Conservation (phyloP, 2,113 vertebrate genomes). For the Mesembrinibis cayennensis region DNA sequence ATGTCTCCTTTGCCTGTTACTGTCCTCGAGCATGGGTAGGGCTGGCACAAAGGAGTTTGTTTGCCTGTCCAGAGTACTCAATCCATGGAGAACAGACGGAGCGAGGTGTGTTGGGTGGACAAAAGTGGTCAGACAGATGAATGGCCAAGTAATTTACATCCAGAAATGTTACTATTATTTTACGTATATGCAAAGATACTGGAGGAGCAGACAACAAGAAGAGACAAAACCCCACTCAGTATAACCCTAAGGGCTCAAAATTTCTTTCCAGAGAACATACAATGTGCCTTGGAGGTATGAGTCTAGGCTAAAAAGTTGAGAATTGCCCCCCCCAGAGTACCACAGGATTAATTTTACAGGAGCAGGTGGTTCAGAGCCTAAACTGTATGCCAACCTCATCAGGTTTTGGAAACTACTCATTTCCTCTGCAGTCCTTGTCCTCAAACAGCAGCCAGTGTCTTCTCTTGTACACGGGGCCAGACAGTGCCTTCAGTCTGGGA, state of each 20-base stretch:
- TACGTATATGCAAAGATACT: neutral
- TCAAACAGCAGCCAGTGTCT: neutral
- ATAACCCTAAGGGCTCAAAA: neutral
- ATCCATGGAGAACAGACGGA: neutral
- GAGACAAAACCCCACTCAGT: neutral
- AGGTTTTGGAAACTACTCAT: fast-evolving
- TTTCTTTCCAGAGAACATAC: neutral
- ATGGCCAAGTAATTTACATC: neutral
- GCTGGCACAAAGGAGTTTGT: neutral
- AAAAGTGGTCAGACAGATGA: neutral
- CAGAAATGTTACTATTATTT: neutral
- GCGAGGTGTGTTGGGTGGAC: neutral
- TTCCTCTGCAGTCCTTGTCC: neutral
- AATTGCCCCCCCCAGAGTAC: neutral
- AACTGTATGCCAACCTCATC: neutral
- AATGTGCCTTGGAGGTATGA: neutral
- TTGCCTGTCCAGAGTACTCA: neutral
- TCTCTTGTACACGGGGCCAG: neutral
- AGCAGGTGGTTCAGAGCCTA: neutral
- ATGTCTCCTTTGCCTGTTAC: neutral
- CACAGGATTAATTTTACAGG: neutral
- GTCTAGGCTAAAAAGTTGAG: neutral
- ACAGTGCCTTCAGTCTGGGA: neutral
- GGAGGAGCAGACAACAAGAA: neutral
- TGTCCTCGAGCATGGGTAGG: neutral